A percentile compares a stretch with the other conserved stretches of the same genome.
Evolutionary conservation across 2,113 vertebrate genomes (phyloP).

Genomic region (Macaca fascicularis): T2T-MFA8v1.1 NC_088386.1:33110001-33110500

Average conservation of each 20-base stretch:
- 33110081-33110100: background rate
- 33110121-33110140: background rate
- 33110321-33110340: background rate
- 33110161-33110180: background rate
- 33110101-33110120: background rate
- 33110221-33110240: background rate
- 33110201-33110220: background rate
- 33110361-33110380: background rate
- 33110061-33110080: background rate
- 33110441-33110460: conserved; percentile 23
- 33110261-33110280: background rate
- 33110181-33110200: background rate
- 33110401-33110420: background rate
- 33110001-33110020: background rate
- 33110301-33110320: conserved; percentile 1
- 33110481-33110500: background rate
- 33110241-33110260: background rate
- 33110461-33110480: background rate
- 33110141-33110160: background rate
- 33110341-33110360: background rate
- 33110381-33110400: background rate
- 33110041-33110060: background rate
- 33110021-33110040: background rate
- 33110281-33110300: background rate
- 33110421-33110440: background rate